A percentile compares a stretch with the other conserved stretches of the same genome.
Conservation (phyloP, 1,140 invertebrate species). For the Pseudomyrmex cubaensis region DNA sequence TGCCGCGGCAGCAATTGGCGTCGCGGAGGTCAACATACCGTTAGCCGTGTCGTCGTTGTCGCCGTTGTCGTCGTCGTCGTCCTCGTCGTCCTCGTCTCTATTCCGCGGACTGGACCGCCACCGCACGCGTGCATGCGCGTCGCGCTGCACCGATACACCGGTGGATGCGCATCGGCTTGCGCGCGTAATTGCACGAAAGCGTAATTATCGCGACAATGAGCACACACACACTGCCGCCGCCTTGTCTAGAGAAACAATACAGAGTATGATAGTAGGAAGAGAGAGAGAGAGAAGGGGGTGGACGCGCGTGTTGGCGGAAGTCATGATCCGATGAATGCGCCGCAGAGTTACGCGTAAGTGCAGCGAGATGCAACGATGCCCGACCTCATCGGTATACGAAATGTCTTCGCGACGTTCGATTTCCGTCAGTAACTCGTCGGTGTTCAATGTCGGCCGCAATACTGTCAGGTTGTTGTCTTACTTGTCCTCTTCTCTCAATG, state of each 20-base stretch:
- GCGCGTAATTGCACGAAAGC: conserved; percentile 25
- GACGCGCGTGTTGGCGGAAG: conserved; percentile 30
- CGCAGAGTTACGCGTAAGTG: conserved; percentile 44
- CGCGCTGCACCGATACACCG: background rate
- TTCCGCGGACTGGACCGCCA: conserved; percentile 34
- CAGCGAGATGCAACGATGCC: conserved; percentile 38
- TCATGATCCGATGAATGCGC: conserved; percentile 52
- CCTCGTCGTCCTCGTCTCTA: conserved; percentile 41
- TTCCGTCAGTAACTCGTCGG: background rate
- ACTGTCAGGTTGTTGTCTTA: no score
- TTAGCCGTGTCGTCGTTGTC: conserved; percentile 46
- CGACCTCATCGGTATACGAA: conserved; percentile 23
- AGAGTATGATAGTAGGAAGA: background rate
- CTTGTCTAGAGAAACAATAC: background rate
- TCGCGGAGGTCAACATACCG: conserved; percentile 73
- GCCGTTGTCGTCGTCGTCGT: conserved; percentile 36
- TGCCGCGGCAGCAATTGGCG: conserved; percentile 46
- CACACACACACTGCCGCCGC: background rate
- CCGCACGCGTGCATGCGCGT: conserved; percentile 2
- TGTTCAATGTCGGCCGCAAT: background rate
- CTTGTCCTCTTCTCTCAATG: no score
- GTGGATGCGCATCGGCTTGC: background rate
- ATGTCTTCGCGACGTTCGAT: conserved; percentile 17
- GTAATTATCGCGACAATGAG: conserved; percentile 57
- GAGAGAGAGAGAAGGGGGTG: background rate